Conservation (phyloP, 1,140 invertebrate species). For the Philopotamus ludificatus region DNA sequence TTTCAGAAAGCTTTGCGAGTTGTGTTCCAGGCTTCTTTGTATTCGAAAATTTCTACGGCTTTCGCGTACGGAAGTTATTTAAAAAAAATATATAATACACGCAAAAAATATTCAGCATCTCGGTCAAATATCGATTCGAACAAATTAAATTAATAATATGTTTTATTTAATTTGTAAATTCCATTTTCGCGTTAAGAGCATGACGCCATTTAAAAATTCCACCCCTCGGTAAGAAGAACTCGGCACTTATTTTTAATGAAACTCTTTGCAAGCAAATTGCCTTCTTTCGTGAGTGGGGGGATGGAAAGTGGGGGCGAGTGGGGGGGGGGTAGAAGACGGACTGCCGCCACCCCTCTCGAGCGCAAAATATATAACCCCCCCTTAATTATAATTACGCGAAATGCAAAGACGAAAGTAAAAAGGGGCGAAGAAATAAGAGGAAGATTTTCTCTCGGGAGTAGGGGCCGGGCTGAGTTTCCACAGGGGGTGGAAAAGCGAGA, state of each 20-base stretch:
- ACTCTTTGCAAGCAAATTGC: conserved; percentile 24
- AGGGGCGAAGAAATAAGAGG: conserved; percentile 20
- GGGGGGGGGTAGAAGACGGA: conserved; percentile 25
- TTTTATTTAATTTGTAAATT: too few species aligned
- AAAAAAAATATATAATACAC: too few species aligned
- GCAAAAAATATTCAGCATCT: too few species aligned
- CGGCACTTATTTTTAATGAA: conserved; percentile 25
- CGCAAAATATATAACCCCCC: conserved; percentile 40
- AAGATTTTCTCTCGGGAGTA: conserved; percentile 21
- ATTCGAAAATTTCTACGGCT: neutral
- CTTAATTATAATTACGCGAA: conserved; percentile 42
- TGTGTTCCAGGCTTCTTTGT: conserved; percentile 8
- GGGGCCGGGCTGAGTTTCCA: conserved; percentile 17
- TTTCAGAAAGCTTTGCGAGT: conserved; percentile 28
- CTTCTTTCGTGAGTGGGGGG: conserved; percentile 5
- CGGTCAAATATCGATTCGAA: too few species aligned
- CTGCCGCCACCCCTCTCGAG: conserved; percentile 24
- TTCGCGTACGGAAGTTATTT: too few species aligned
- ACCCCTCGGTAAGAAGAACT: conserved; percentile 4
- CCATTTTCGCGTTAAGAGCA: too few species aligned
- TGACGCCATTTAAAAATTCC: conserved; percentile 25
- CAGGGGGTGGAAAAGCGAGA: conserved; percentile 32
- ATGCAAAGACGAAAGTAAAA: conserved; percentile 38
- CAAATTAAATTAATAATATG: too few species aligned
- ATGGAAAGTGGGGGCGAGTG: conserved; percentile 20